phyloP scores from a whole-genome alignment of 2,888 invertebrate genomes.

The Nomada ferruginata region DNA sequence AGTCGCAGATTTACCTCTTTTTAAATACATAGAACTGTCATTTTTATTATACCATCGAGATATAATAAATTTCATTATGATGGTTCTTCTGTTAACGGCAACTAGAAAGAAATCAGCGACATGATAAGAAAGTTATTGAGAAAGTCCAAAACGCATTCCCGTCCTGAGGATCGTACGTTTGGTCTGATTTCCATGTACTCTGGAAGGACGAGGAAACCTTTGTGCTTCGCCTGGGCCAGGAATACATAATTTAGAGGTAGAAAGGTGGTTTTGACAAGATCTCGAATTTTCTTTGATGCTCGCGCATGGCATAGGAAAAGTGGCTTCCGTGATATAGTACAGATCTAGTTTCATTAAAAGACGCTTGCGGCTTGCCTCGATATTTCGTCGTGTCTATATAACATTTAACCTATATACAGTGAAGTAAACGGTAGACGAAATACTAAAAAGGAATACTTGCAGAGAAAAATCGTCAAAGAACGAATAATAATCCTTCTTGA shows the following conservation, averaged over 20 bases:
- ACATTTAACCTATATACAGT: conserved; percentile 18
- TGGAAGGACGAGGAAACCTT: background rate
- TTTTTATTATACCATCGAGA: no score
- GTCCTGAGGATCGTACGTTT: conserved; percentile 8
- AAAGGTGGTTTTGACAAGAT: conserved; percentile 4
- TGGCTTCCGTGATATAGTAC: background rate
- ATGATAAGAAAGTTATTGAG: background rate
- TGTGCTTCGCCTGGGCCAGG: background rate
- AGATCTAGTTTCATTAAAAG: conserved; percentile 34
- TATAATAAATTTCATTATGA: background rate
- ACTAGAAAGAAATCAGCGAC: background rate
- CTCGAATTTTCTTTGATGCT: conserved; percentile 36
- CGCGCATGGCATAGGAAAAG: background rate
- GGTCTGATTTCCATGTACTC: conserved; percentile 12
- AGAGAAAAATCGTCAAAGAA: background rate
- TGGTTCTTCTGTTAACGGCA: background rate
- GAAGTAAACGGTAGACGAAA: background rate
- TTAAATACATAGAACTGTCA: background rate
- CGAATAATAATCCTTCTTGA: background rate
- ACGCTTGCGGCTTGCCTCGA: conserved; percentile 17
- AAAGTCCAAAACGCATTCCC: conserved; percentile 7
- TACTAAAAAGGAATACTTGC: background rate
- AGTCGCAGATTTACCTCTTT: background rate
- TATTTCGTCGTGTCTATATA: conserved; percentile 22
- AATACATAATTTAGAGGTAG: background rate